phyloP scores from a whole-genome alignment of 2,797 vertebrate species.

The Peromyscus eremicus region DNA sequence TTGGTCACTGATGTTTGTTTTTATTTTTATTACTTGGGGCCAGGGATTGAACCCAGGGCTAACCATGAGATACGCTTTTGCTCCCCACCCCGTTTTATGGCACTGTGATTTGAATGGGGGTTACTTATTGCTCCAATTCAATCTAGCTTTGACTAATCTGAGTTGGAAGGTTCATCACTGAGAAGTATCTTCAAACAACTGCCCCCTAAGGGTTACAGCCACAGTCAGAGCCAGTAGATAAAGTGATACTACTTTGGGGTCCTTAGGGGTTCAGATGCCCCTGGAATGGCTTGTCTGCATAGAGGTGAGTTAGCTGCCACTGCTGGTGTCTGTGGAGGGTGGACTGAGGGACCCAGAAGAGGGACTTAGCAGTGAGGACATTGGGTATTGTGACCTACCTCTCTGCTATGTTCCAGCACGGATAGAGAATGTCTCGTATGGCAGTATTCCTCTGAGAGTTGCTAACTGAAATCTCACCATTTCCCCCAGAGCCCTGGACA shows the following conservation, averaged over 20 bases:
- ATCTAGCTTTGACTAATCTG: neutral
- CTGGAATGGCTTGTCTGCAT: neutral
- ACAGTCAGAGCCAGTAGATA: neutral
- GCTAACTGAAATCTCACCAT: slow-evolving; percentile 1
- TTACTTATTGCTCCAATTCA: neutral
- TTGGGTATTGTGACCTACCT: neutral
- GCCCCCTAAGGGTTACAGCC: neutral
- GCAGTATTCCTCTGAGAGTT: neutral
- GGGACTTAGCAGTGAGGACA: neutral
- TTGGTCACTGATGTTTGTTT: neutral
- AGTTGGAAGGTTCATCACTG: neutral
- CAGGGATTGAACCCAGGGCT: neutral
- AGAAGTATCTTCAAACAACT: neutral
- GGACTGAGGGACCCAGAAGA: neutral
- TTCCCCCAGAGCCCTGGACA: neutral
- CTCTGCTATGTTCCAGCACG: neutral
- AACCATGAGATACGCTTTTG: neutral
- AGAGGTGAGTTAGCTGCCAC: neutral
- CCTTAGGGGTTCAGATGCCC: neutral
- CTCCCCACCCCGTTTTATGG: neutral
- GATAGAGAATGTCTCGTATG: neutral
- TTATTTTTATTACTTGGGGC: neutral
- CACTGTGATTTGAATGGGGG: neutral
- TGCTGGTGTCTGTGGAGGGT: neutral
- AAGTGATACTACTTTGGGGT: neutral